Base-by-base conservation (phyloP, 2,888 invertebrate genomes). In the Incurvaria masculella region DNA sequence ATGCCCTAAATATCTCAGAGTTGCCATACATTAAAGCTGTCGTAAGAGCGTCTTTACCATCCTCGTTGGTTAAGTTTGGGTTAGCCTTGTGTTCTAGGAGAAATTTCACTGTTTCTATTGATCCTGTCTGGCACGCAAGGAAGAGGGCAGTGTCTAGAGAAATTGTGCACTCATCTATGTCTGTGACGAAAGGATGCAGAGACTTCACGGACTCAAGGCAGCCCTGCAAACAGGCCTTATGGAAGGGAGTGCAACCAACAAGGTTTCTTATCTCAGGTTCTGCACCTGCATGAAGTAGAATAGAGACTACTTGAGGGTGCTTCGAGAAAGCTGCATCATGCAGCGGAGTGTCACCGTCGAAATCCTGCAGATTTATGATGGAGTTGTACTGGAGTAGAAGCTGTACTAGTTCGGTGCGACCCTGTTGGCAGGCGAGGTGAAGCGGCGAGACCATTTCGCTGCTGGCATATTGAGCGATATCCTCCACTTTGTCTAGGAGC, bases 321-420 rank as follows among this genome's bases (percentile, higher is more conserved):
- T 55, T 58, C 18, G 58, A 59, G 44, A 71, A 52, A 21, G 71
- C 70, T 17, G 79, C 73, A 57, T 78, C 74, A 57, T 79, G 79
- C 46, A 79, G 55, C 6, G 79, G 72, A 26, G 78, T 76, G 44
- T 79, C 79, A 16, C 78, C 76, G 59, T 79, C 78, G 61, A 71
- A 76, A 54, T 79, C 79, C 56, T 71, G 71, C 4, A 70, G 68
- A 59, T 79, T 61, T 48, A 76, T 56, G 17, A 68, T 61, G 11
- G 79, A 75, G 21, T 71, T 72, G 60, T 73, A 65, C 14, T 73
- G 60, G 51, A 79, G 56, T 27, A 79, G 58, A 18, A 75, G 51
- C 47, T 75, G 66, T 17, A 73, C 65, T 18, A 70, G 58, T 42
- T 73, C 68, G 27, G 66, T 54, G 53, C 68, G 64, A 4, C 79